These are phyloP conservation scores for Conger conger DNA, from an alignment of 2,113 vertebrate species.

Conservation along the genomic window DNA sequence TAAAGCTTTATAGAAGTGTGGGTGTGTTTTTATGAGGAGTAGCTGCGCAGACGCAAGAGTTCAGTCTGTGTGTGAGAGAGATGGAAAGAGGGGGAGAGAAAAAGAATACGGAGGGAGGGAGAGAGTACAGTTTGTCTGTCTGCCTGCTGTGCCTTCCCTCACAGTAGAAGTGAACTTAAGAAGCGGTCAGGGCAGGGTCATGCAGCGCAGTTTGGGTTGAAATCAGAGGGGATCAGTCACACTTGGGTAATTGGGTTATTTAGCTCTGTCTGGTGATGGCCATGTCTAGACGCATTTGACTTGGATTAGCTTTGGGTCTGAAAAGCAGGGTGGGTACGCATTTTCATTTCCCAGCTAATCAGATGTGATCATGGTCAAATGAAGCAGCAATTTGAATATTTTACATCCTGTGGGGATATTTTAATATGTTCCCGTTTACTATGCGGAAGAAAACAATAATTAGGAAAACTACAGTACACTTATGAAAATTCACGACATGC, in stretches of 20 bases:
- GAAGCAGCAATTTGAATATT: neutral
- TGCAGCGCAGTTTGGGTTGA: neutral
- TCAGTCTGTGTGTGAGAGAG: neutral
- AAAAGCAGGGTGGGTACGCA: neutral
- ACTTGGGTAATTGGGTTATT: slow-evolving; percentile 7
- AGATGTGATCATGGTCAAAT: neutral
- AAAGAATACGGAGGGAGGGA: neutral
- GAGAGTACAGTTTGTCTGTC: neutral
- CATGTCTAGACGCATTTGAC: slow-evolving; percentile 1
- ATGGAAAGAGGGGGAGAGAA: neutral
- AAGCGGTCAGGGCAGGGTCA: slow-evolving; percentile 2
- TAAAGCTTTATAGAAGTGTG: neutral
- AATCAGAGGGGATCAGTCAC: slow-evolving; percentile 7
- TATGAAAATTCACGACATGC: neutral
- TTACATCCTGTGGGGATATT: neutral
- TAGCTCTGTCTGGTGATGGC: slow-evolving; percentile 8
- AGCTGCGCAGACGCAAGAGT: neutral
- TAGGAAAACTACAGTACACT: no score
- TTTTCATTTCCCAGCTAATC: slow-evolving; percentile 4
- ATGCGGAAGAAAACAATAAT: neutral
- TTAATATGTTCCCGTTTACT: neutral
- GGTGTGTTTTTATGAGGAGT: neutral
- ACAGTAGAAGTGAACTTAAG: neutral
- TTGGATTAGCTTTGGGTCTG: slow-evolving; percentile 8
- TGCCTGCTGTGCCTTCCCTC: neutral